phyloP scores from a whole-genome alignment of 2,888 invertebrate species.

The Aphodius sticticus region DNA sequence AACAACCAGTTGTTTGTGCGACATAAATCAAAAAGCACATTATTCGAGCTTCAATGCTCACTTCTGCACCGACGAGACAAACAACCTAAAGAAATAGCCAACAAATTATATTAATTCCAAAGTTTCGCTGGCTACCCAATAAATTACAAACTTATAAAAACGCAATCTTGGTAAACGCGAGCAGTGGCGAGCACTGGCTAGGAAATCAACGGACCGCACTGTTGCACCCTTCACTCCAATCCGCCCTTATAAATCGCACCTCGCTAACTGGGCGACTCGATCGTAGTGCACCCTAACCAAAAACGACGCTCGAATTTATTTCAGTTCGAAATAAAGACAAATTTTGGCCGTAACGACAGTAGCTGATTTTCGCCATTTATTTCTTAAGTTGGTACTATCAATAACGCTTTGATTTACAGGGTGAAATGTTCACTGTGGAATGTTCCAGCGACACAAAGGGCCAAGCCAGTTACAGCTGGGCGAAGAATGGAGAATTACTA shows the following conservation, averaged over 20 bases:
- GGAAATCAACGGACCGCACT: not conserved
- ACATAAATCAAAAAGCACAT: not conserved
- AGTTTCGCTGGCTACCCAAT: not conserved
- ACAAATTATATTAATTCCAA: not conserved
- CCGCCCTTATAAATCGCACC: not conserved
- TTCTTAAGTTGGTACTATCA: not conserved
- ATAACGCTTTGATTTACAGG: slow-evolving; percentile 59
- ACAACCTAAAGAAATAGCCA: too few species aligned
- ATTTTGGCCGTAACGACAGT: not conserved
- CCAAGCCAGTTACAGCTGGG: slow-evolving; percentile 77
- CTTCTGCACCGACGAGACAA: not conserved
- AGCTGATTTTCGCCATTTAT: not conserved
- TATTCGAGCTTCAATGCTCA: not conserved
- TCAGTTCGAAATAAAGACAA: not conserved
- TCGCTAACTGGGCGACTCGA: not conserved
- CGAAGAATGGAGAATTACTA: slow-evolving; percentile 76
- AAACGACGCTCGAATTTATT: not conserved
- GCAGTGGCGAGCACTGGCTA: not conserved
- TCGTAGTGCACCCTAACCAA: not conserved
- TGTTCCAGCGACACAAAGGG: slow-evolving; percentile 77
- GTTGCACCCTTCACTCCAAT: not conserved
- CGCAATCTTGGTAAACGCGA: not conserved
- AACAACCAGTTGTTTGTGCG: not conserved
- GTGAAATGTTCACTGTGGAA: slow-evolving; percentile 72
- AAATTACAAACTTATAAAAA: not conserved